Evolutionary conservation across 2,888 invertebrate genomes (phyloP), one percentile per base, ranked within the genome.

Genomic region (Euproctis similis): DNA sequence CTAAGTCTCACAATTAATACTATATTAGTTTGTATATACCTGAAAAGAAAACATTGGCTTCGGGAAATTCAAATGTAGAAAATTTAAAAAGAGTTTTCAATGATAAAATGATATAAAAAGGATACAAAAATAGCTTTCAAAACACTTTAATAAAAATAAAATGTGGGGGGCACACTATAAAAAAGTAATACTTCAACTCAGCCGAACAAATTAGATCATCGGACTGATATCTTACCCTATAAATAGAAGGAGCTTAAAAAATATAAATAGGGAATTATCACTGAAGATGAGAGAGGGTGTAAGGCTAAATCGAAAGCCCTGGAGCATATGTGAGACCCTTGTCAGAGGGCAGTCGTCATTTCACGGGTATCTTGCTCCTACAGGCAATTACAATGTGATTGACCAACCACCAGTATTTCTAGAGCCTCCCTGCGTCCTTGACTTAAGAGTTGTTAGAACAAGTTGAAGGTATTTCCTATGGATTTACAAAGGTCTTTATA

Each of bases 331-430:
- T 59, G 38, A 39, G 46, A 73, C 76, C 80, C 77, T 73, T 69
- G 73, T 78, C 77, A 76, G 66, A 47, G 64, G 70, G 59, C 69
- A 76, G 69, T 72, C 64, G 62, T 73, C 77, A 77, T 77, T 81
- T 78, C 77, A 80, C 77, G 80, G 75, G 66, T 80, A 76, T 76
- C 80, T 78, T 76, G 62, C 44, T 62, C 51, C 62, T 66, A 66
- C 66, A 70, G 67, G 69, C 78, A 80, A 80, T 80, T 78, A 78
- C 77, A 70, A 63, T 67, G 71, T 74, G 77, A 78, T 73, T 71
- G 77, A 71, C 77, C 69, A 60, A 30, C 42, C 43, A 45, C 69
- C 68, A 63, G 37, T 28, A 5, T 29, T 6, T 4, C 1, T 12
- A 42, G 68, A 62, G 30, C 64, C 44, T 11, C 45, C 40, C 31